phyloP scores from a whole-genome alignment of 2,797 vertebrate species.

The Leptoclinus maculatus region DNA sequence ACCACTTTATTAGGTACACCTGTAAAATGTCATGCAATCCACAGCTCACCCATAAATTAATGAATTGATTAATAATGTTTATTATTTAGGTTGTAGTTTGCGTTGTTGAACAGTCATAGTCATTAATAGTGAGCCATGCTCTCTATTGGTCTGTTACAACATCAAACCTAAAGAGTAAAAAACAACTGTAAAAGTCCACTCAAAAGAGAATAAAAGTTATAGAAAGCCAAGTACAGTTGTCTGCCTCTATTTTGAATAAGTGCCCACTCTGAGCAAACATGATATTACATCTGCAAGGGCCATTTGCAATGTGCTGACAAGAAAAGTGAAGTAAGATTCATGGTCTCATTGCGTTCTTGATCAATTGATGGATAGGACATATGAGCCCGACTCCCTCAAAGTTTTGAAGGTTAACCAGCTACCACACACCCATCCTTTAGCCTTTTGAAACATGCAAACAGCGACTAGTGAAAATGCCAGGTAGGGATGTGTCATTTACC shows the following conservation, averaged over 20 bases:
- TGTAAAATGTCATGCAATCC: not conserved
- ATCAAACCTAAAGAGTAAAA: not conserved
- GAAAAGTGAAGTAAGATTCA: constrained; percentile 80
- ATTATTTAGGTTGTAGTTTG: not conserved
- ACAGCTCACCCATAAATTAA: not conserved
- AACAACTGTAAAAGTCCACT: not conserved
- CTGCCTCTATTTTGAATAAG: constrained; percentile 42
- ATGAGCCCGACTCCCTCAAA: constrained; percentile 63
- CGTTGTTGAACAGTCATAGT: not conserved
- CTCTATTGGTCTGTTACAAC: not conserved
- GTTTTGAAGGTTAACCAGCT: constrained; percentile 80
- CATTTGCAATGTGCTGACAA: constrained; percentile 68
- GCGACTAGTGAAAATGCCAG: constrained; percentile 12
- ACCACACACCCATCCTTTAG: constrained; percentile 58
- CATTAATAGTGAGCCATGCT: not conserved
- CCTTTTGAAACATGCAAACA: constrained; percentile 27
- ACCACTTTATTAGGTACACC: not conserved
- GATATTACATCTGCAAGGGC: constrained; percentile 53
- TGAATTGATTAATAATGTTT: not conserved
- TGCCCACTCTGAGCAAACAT: constrained; percentile 52
- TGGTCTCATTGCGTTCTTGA: constrained; percentile 72
- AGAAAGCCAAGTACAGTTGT: constrained; percentile 24
- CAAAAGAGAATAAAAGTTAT: not conserved
- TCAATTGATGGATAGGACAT: constrained; percentile 82
- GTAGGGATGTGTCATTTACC: constrained; percentile 57